Conservation (phyloP, 2,797 vertebrate species). For the Tamandua tetradactyla region DNA sequence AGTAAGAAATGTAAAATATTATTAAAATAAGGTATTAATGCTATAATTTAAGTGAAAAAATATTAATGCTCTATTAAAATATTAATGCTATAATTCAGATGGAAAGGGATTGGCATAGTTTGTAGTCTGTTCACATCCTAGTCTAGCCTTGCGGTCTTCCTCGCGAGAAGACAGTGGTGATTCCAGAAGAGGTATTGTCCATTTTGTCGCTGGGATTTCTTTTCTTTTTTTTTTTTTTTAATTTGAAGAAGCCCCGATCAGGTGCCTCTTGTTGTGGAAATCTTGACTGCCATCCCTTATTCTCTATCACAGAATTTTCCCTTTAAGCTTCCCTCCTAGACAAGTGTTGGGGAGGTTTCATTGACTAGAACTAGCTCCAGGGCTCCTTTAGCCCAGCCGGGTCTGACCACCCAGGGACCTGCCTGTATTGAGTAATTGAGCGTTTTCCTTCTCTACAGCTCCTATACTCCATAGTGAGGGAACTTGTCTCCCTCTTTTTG, state of each 20-base stretch:
- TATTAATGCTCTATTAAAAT: too few species aligned
- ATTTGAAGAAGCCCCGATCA: neutral
- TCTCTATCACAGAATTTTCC: neutral
- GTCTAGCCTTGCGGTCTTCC: neutral
- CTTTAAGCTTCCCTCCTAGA: neutral
- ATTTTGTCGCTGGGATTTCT: neutral
- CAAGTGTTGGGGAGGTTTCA: neutral
- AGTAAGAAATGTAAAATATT: neutral
- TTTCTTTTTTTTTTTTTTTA: neutral
- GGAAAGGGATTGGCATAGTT: too few species aligned
- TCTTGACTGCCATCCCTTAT: neutral
- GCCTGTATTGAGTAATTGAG: too few species aligned
- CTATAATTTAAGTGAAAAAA: too few species aligned
- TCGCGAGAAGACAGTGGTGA: neutral
- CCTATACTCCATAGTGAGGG: neutral
- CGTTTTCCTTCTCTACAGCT: neutral
- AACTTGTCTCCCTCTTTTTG: neutral
- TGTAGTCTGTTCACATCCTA: neutral
- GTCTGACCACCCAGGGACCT: neutral
- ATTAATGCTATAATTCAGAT: too few species aligned
- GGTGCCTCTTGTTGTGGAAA: neutral
- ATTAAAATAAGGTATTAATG: neutral
- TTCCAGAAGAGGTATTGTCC: neutral
- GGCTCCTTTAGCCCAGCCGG: neutral
- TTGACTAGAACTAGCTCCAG: neutral